Evolutionary conservation across 2,797 vertebrate species (phyloP), one percentile per base, ranked within the genome.

Genomic region (Propithecus perrieri): DNA sequence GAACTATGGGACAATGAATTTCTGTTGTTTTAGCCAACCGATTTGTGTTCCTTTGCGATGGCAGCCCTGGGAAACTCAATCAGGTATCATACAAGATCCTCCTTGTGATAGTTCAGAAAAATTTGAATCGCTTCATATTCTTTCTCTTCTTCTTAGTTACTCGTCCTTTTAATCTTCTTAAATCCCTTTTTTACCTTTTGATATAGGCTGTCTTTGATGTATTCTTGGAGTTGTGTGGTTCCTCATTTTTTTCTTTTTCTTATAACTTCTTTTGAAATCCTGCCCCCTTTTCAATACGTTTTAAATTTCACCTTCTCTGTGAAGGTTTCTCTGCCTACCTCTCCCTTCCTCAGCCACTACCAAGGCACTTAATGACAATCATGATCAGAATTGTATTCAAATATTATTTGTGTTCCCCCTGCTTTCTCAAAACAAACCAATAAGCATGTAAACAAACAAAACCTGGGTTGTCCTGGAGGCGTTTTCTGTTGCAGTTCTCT

Each of bases 121-220:
- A 79, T 93, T 84, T 74, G 33, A 94, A 63, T 67, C 33, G 30
- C 28, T 76, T 88, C 8, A 28, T 46, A 81, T 85, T 74, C 6
- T 7, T 71, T 88, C 57, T 93, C 12, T 71, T 93, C 12, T 71
- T 93, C 71, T 97, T n/a, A 72, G 35, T 71, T 43, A 67, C 24
- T 50, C 65, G 22, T 91, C 28, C 53, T 94, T 97, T 95, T 79
- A 83, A 74, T 96, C 55, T 86, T 72, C 50, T 90, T 84, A 89
- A 96, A 50, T 80, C 20, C 76, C 63, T 83, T 57, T 85, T 91
- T 80, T 72, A 35, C 22, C 72, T 80, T 97, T 96, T 88, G 85
- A 83, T 94, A 65, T 0, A 84, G 38, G 17, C 30, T 89, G 6
- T 71, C 33, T 97, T 93, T 91, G 92, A 92, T 91, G n/a, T 75